Base-by-base conservation (phyloP, 1,140 invertebrate genomes). In the Eciton burchellii region DNA sequence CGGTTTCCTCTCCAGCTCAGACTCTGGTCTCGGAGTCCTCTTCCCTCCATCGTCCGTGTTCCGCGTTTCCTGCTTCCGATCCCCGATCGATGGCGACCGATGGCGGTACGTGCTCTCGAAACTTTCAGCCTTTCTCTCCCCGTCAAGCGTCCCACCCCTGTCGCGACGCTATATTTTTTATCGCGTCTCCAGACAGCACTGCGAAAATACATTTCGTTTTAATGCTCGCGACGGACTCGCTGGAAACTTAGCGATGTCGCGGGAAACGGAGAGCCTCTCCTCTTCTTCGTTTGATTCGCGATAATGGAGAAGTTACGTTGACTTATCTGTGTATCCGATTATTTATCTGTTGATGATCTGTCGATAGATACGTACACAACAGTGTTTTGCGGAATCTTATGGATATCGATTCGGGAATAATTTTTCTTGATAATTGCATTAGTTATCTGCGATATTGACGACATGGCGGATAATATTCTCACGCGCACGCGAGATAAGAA, bases 111-210 rank as follows among this genome's bases (percentile, higher is more conserved):
- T 49, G 77, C 47, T 19, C 71, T 24, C 45, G 26, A 84, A 84
- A 84, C 62, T 82, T 86, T 82, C 24, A 47, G 12, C 57, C 74
- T 65, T 81, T 74, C 26, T n/a, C 52, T 68, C n/a, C 16, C 66
- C 41, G 52, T 59, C 68, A 68, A 14, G 35, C 49, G 12, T 52
- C 19, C 8, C 72, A 16, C 14, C 29, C 21, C 21, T 49, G 43
- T 74, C 56, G 54, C 63, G 19, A 65, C 16, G 21, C 14, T 52
- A 21, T 66, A 52, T 41, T 35, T 68, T 59, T 57, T 59, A 35
- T 60, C 11, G 43, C n/a, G 21, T 35, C 26, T 29, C 26, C n/a
- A 60, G 59, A 74, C 14, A 73, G 11, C n/a, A 43, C 3, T n/a
- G 43, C 43, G 57, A 19, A 49, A 74, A 74, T 74, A 41, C 24